Evolutionary conservation across 2,888 invertebrate species (phyloP).

Genomic region (Lasius platythorax): DNA sequence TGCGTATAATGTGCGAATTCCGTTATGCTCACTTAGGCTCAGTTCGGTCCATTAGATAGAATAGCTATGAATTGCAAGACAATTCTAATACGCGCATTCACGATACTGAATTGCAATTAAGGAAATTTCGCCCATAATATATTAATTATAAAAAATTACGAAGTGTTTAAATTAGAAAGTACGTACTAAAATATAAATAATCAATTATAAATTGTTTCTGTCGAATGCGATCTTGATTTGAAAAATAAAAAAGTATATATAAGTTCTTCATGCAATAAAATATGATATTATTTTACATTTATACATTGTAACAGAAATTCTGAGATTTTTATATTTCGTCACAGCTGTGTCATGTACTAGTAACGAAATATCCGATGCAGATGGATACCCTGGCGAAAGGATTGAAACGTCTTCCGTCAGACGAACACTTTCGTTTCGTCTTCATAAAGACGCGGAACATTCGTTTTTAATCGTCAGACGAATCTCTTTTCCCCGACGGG

Average conservation of each 20-base stretch:
- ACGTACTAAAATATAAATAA: not conserved
- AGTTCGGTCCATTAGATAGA: not conserved
- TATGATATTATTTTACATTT: not conserved
- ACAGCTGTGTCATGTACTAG: not conserved
- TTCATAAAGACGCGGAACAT: conserved; percentile 10
- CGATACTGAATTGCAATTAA: not conserved
- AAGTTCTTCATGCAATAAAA: not conserved
- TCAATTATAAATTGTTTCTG: not conserved
- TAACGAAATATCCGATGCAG: not conserved
- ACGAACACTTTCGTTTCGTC: not conserved
- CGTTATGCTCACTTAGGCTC: conserved; percentile 18
- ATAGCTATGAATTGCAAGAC: not conserved
- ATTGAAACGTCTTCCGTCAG: conserved; percentile 9
- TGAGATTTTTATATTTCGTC: not conserved
- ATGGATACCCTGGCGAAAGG: not conserved
- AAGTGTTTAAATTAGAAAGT: not conserved
- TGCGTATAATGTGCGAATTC: conserved; percentile 33
- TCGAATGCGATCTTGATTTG: not conserved
- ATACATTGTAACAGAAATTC: not conserved
- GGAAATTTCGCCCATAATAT: not conserved
- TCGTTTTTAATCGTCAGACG: conserved; percentile 9
- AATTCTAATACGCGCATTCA: not conserved
- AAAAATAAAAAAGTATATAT: not conserved
- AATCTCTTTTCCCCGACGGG: not conserved
- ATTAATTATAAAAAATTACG: not conserved